Evolutionary conservation across 2,888 invertebrate genomes (phyloP).

Genomic region (Melanotus villosus): DNA sequence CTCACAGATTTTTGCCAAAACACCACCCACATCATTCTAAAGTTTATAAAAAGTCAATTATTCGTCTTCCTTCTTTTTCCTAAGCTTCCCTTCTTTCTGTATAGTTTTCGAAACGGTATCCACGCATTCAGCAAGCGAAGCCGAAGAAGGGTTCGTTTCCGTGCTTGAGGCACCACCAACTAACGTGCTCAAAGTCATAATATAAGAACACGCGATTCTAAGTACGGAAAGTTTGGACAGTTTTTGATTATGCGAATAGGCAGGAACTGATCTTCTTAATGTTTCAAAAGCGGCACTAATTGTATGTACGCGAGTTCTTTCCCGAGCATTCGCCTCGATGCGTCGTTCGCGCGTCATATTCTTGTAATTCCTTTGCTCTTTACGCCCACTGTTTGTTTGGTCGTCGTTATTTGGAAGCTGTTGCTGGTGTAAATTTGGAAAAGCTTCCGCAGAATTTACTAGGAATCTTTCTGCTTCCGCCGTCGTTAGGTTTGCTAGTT

Average conservation of each 20-base stretch:
- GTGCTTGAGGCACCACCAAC: constrained; percentile 78
- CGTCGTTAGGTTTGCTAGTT: constrained; percentile 53
- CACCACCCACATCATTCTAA: constrained; percentile 4
- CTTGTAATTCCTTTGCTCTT: constrained; percentile 91
- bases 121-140: constrained; percentile 83
- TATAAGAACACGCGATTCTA: constrained; percentile 94
- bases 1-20: constrained; percentile 27
- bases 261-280: constrained; percentile 85
- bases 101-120: constrained; percentile 92
- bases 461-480: constrained; percentile 62
- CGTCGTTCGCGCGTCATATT: constrained; percentile 95
- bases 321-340: constrained; percentile 95
- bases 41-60: constrained; percentile 53
- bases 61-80: constrained; percentile 86
- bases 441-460: constrained; percentile 58
- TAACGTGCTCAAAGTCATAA: constrained; percentile 86
- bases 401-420: constrained; percentile 5
- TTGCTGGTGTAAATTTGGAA: constrained; percentile 55
- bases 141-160: constrained; percentile 70
- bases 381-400: constrained; percentile 55
- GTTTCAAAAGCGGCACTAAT: constrained; percentile 97
- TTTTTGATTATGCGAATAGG: constrained; percentile 94
- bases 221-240: constrained; percentile 93
- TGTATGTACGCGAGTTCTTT: constrained; percentile 93
- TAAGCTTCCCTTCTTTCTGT: constrained; percentile 90